Percentiles rank a stretch among this genome's conserved stretches.
Evolutionary conservation across 2,113 vertebrate species (phyloP).

Genomic region (Phycodurus eques): DNA sequence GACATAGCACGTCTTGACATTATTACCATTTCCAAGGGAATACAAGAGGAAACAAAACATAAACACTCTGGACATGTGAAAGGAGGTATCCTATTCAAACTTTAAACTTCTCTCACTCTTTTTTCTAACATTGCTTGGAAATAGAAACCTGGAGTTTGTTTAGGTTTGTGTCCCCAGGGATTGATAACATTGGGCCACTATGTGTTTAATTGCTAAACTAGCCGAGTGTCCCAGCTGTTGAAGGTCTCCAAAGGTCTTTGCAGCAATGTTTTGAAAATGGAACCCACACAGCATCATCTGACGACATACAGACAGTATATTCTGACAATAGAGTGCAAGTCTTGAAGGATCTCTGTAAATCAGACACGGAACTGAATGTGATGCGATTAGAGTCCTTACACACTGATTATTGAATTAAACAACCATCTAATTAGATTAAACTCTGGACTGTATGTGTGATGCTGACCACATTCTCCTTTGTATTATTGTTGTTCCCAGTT

Average conservation of each 20-base stretch:
- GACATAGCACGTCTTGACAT: conserved; percentile 55
- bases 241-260: conserved; percentile 21
- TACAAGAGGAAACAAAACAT: conserved; percentile 59
- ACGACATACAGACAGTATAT: background rate
- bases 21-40: conserved; percentile 65
- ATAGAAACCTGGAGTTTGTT: conserved; percentile 67
- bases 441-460: conserved; percentile 28
- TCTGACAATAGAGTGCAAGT: conserved; percentile 9
- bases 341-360: conserved; percentile 18
- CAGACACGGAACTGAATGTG: conserved; percentile 24
- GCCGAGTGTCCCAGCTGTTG: conserved; percentile 53
- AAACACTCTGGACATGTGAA: conserved; percentile 69
- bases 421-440: conserved; percentile 60
- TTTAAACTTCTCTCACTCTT: conserved; percentile 55
- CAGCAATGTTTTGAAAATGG: background rate
- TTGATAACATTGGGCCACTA: conserved; percentile 58
- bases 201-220: conserved; percentile 61
- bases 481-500: conserved; percentile 59
- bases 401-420: conserved; percentile 44
- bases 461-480: conserved; percentile 41
- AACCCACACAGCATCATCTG: background rate
- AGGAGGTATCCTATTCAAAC: conserved; percentile 66
- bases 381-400: conserved; percentile 41
- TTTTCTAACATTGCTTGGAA: conserved; percentile 57
- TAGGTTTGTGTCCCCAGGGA: conserved; percentile 57